Evolutionary conservation across 2,797 vertebrate genomes (phyloP).

Genomic region (Adrianichthys oophorus): DNA sequence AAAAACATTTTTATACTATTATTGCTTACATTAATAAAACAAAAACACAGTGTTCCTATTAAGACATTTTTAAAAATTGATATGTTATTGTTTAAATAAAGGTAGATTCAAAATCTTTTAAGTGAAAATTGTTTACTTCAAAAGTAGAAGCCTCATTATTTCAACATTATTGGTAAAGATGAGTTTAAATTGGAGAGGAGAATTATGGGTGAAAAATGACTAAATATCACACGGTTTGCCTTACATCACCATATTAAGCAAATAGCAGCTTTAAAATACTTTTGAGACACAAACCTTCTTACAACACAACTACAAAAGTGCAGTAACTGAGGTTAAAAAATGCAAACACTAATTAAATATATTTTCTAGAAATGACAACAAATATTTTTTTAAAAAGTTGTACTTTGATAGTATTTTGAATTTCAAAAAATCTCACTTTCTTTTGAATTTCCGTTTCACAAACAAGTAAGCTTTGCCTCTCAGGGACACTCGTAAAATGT

Average conservation of each 20-base stretch:
- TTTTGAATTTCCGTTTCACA: conserved; percentile 36
- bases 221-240: conserved; percentile 66
- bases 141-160: conserved; percentile 28
- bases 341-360: conserved; percentile 85
- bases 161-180: conserved; percentile 47
- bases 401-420: conserved; percentile 50
- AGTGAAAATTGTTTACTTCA: too few relatives aligned
- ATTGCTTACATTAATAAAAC: too few relatives aligned
- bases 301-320: conserved; percentile 83
- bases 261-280: conserved; percentile 85
- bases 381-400: conserved; percentile 28
- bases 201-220: conserved; percentile 54
- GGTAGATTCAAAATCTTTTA: too few relatives aligned
- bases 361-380: conserved; percentile 65
- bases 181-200: conserved; percentile 35
- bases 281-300: conserved; percentile 72
- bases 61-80: too few relatives aligned
- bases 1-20: conserved; percentile 13
- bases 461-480: conserved; percentile 23
- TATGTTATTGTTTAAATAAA: too few relatives aligned
- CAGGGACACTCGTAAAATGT: conserved; percentile 10
- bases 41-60: too few relatives aligned
- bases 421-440: conserved; percentile 42
- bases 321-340: conserved; percentile 88
- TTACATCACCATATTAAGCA: conserved; percentile 76